Percentiles rank a stretch among this genome's conserved stretches.
These are phyloP conservation scores for Phyllotreta cruciferae DNA, from an alignment of 2,888 invertebrate species.

Conservation along the genomic window DNA sequence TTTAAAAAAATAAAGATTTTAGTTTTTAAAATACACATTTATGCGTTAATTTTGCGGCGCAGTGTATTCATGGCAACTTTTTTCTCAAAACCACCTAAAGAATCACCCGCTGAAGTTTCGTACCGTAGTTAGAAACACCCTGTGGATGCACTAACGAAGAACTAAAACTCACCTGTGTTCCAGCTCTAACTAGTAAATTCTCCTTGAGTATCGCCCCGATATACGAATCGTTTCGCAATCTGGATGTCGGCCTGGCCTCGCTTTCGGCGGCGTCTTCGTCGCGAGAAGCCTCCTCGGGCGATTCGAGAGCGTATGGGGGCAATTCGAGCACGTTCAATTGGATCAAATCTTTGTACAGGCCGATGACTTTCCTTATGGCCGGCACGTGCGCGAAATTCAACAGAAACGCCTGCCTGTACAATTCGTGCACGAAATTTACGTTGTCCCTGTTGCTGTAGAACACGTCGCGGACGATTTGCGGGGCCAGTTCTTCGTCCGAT, in stretches of 20 bases:
- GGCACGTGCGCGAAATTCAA: conserved; percentile 85
- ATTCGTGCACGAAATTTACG: conserved; percentile 93
- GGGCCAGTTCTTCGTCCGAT: conserved; percentile 58
- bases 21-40: too few relatives aligned
- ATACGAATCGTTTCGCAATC: conserved; percentile 85
- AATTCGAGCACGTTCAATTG: conserved; percentile 80
- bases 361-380: conserved; percentile 87
- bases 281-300: conserved; percentile 61
- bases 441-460: conserved; percentile 88
- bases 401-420: conserved; percentile 91
- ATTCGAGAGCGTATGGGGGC: conserved; percentile 81
- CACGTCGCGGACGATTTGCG: conserved; percentile 83
- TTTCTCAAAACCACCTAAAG: too few relatives aligned
- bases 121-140: too few relatives aligned
- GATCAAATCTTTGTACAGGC: conserved; percentile 95
- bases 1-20: too few relatives aligned
- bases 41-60: too few relatives aligned
- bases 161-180: conserved; percentile 73
- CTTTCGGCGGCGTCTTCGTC: conserved; percentile 37
- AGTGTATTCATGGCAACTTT: too few relatives aligned
- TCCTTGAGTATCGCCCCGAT: conserved; percentile 83
- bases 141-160: too few relatives aligned
- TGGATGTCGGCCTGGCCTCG: conserved; percentile 51
- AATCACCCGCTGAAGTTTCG: too few relatives aligned
- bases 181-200: conserved; percentile 80